Evolutionary conservation across 2,888 invertebrate species (phyloP), one percentile per base, ranked within the genome.

Genomic region (Sarcophaga subvicina): DNA sequence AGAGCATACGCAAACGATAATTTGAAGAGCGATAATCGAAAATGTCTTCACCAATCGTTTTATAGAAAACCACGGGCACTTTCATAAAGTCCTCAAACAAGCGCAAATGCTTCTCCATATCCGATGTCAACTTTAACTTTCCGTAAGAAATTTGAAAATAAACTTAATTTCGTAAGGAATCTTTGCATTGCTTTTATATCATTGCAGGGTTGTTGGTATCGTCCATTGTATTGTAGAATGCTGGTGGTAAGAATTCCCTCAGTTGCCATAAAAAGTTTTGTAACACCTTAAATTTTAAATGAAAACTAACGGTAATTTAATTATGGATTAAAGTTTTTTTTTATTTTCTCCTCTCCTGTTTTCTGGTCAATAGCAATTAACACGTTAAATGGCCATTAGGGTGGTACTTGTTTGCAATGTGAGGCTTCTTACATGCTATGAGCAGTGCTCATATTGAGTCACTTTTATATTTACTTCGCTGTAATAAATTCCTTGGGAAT

Each of bases 1-100:
- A 84, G 10, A 90, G 79, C 0, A 88, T 63, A 4, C 88, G 83
- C 1, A 37, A 78, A 4, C 85, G 10, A 0, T 83, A 75, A 70
- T 89, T 89, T 5, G 69, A 85, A 0, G 90, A 90, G 1, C 90
- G 89, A 84, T 91, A 90, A 0, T 90, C 89, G 72, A 90, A 90
- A 69, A 92, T 89, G 20, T 91, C 91, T 83, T 91, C 90, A 3
- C 92, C 91, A 47, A 91, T 91, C 1, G 89, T 90, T 72, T 88
- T 88, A 54, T 91, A 91, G 25, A 92, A 90, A 2, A 83, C 66
- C 49, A 91, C 89, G 0, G 91, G 91, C 67, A 90, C 87, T 27
- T 86, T 71, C 89, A 91, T 89, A 79, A 91, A 86, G 1, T 91
- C 89, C 22, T 54, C 82, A 67, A 90, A 91, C 37, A 87, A 88